Evolutionary conservation across 2,888 invertebrate species (phyloP).

Genomic region (Byasa hedistus): DNA sequence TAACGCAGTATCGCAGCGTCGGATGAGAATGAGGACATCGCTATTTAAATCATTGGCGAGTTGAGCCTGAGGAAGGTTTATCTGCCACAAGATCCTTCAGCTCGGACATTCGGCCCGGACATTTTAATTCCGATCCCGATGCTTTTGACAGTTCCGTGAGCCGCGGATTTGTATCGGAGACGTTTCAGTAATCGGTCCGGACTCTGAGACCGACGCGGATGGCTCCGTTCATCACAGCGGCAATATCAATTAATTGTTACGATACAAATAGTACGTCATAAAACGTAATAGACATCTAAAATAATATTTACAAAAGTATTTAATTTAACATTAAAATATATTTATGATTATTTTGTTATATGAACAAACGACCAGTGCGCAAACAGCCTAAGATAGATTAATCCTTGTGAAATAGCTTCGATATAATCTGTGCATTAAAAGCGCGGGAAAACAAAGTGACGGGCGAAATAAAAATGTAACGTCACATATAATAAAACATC

Average conservation of each 20-base stretch:
- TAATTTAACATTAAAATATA: not conserved
- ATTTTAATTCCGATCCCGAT: conserved; percentile 46
- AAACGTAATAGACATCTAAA: not conserved
- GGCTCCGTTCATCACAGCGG: not conserved
- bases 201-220: conserved; percentile 15
- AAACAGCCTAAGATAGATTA: not conserved
- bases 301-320: not conserved
- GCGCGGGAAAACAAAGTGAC: not conserved
- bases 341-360: too few species aligned
- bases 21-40: conserved; percentile 13
- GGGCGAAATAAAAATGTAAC: not conserved
- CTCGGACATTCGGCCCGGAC: conserved; percentile 33
- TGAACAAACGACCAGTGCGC: not conserved
- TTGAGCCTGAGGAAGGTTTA: conserved; percentile 32
- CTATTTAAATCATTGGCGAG: conserved; percentile 33
- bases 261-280: not conserved
- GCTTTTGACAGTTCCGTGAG: conserved; percentile 48
- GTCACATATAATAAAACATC: conserved; percentile 24
- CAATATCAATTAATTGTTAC: conserved; percentile 8
- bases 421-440: conserved; percentile 4
- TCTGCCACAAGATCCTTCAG: conserved; percentile 36
- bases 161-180: conserved; percentile 51
- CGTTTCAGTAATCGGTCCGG: conserved; percentile 41
- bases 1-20: not conserved
- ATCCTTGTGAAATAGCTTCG: not conserved